Percentiles rank a stretch among this genome's conserved stretches.
Conservation (phyloP, 2,888 invertebrate species). For the Bedellia somnulentella region DNA sequence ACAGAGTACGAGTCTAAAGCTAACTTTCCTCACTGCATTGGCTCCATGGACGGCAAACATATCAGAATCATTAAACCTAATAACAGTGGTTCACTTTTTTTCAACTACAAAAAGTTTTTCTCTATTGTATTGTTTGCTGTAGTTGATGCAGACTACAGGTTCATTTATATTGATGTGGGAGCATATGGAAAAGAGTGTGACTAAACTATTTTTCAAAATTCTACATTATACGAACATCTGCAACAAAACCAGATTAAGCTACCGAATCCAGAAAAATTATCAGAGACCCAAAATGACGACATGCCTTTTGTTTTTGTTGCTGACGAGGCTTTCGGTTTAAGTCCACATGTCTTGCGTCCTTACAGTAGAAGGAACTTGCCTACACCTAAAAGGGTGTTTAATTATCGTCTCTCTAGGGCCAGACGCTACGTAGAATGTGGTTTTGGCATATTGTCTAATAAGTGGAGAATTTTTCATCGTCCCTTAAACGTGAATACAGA, state of each 20-base stretch:
- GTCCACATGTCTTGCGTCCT: constrained; percentile 11
- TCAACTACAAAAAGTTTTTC: constrained; percentile 15
- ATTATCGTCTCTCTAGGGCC: constrained; percentile 13
- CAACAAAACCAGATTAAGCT: constrained; percentile 8
- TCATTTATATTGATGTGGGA: neutral
- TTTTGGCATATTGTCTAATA: constrained; percentile 12
- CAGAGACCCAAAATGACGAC: constrained; percentile 6
- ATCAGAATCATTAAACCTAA: constrained; percentile 12
- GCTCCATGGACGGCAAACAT: constrained; percentile 8
- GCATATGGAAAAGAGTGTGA: neutral
- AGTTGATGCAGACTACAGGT: neutral
- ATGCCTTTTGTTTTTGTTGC: constrained; percentile 10
- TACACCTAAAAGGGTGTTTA: constrained; percentile 8
- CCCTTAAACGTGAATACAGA: constrained; percentile 6
- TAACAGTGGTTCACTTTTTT: constrained; percentile 12
- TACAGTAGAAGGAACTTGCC: neutral
- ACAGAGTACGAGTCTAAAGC: constrained; percentile 10
- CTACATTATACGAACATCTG: constrained; percentile 10
- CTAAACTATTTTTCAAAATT: constrained; percentile 10
- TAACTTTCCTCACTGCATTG: constrained; percentile 11
- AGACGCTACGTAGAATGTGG: constrained; percentile 11
- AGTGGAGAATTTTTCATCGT: constrained; percentile 8
- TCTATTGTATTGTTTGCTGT: constrained; percentile 9
- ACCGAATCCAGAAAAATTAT: constrained; percentile 10
- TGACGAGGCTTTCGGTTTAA: constrained; percentile 11